phyloP scores from a whole-genome alignment of 2,797 vertebrate genomes.

The Sebastolobus alascanus region DNA sequence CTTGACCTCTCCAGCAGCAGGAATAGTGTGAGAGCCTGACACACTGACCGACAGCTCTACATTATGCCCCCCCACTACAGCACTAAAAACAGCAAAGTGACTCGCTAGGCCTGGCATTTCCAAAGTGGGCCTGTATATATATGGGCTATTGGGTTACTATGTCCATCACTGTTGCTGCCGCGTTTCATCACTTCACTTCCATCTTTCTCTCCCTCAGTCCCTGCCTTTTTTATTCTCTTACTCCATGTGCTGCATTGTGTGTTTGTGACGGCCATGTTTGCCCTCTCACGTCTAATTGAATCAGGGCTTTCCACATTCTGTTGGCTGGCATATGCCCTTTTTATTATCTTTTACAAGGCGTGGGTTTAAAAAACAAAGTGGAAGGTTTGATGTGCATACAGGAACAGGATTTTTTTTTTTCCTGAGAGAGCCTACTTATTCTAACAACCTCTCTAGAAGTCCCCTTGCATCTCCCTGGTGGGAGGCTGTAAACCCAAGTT shows the following conservation, averaged over 20 bases:
- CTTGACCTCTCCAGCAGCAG: conserved; percentile 66
- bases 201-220: conserved; percentile 1
- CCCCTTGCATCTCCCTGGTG: conserved; percentile 52
- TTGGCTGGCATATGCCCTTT: conserved; percentile 52
- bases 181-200: conserved; percentile 47
- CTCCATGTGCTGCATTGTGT: conserved; percentile 12
- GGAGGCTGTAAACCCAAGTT: conserved; percentile 60
- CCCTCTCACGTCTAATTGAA: conserved; percentile 67
- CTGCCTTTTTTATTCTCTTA: conserved; percentile 9
- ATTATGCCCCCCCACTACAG: conserved; percentile 27
- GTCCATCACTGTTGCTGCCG: conserved; percentile 52
- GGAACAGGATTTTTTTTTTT: conserved; percentile 12
- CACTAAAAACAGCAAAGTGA: conserved; percentile 79
- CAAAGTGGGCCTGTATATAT: conserved; percentile 74
- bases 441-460: conserved; percentile 49
- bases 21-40: conserved; percentile 68
- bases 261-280: conserved; percentile 15
- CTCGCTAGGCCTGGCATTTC: conserved; percentile 64
- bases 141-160: conserved; percentile 74
- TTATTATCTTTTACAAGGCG: conserved; percentile 71
- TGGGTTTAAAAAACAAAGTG: conserved; percentile 48
- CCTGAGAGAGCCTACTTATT: conserved; percentile 49
- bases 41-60: conserved; percentile 73
- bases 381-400: conserved; percentile 69
- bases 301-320: conserved; percentile 54